Conservation (phyloP, 2,888 invertebrate species). For the Melanargia galathea region DNA sequence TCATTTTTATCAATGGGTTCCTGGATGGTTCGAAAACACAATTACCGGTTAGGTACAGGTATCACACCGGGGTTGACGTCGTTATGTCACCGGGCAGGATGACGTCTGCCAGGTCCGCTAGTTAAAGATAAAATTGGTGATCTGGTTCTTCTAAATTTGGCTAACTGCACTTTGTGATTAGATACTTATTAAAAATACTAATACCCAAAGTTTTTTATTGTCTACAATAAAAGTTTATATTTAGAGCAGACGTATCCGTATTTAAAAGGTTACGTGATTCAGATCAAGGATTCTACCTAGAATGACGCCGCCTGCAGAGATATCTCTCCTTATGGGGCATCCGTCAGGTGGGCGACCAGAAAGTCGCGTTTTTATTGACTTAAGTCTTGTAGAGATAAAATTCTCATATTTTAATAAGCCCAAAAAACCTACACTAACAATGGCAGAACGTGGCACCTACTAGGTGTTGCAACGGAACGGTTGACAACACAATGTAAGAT, state of each 20-base stretch:
- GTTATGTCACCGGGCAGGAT: too few species aligned
- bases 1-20: too few species aligned
- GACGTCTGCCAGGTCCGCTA: too few species aligned
- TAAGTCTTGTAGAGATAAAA: neutral
- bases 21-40: too few species aligned
- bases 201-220: neutral
- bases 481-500: conserved; percentile 44
- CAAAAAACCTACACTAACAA: conserved; percentile 42
- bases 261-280: conserved; percentile 14
- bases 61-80: too few species aligned
- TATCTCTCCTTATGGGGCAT: conserved; percentile 36
- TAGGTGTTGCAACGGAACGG: conserved; percentile 50
- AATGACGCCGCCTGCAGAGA: conserved; percentile 32
- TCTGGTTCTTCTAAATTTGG: too few species aligned
- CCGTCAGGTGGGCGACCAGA: conserved; percentile 33
- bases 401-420: conserved; percentile 36
- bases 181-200: neutral
- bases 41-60: too few species aligned
- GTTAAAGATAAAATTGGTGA: too few species aligned
- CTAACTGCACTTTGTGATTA: neutral
- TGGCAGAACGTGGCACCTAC: conserved; percentile 39
- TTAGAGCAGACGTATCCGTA: conserved; percentile 7
- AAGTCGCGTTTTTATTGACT: conserved; percentile 3
- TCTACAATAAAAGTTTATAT: neutral
- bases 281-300: conserved; percentile 17